Base-by-base conservation (phyloP, 2,888 invertebrate genomes). In the Uropetala carovei region DNA sequence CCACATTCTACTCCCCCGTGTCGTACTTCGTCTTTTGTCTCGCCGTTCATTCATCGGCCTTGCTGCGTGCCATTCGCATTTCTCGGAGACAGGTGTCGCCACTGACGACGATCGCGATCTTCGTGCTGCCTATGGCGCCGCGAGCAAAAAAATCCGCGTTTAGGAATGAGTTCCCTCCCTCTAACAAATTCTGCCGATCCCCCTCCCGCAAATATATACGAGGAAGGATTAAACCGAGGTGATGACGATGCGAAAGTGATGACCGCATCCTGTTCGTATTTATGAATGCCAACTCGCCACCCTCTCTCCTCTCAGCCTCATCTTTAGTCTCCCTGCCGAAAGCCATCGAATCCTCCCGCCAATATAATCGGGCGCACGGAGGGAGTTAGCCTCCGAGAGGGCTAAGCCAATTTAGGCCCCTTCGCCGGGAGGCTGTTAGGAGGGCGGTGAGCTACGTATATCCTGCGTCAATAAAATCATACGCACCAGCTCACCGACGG, bases 401-500 rank as follows among this genome's bases (percentile, higher is more conserved):
- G 60, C 89, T 89, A 89, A 89, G 89, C 89, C 89, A 89, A 89
- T 89, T 89, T 89, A 89, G 89, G 60, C 89, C 89, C 89, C 86
- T 86, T 57, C 60, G 60, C 86, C 86, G 86, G 86, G 86, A 60
- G 86, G 60, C 30, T 18, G 86, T 43, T 30, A 27, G 30, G 59
- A 60, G 64, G 43, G 86, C 22, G 27, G 27, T 89, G 89, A 89
- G 89, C 64, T 64, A 89, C 64, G 89, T 30, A 27, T 89, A 60
- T 89, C 89, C 89, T 64, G 64, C 89, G 64, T 64, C 89, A 89
- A 89, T 89, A 89, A 89, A 89, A 89, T 89, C 89, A 89, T 89
- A 89, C 89, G 89, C 89, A 89, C 89, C 89, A 68, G 56, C 89
- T 89, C 89, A 89, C 89, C 89, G 43, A 89, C 64, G 60, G 57